Evolutionary conservation across 23 tunicate genomes (phyloP).

Genomic region (Styela clava): DNA sequence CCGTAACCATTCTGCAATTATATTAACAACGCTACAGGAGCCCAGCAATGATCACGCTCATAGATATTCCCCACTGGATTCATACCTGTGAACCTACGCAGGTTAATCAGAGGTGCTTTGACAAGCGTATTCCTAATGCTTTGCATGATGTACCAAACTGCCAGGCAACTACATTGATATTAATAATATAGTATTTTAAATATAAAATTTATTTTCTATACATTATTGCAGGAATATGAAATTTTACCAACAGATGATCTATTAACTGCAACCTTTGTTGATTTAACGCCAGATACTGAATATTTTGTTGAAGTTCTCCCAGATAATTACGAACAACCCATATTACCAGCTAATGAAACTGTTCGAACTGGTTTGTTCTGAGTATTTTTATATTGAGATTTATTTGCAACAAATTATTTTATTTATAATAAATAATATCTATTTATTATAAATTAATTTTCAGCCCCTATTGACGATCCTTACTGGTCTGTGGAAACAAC

Average conservation of each 20-base stretch:
- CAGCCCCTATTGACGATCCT: background rate
- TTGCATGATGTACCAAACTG: no score
- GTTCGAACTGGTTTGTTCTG: conserved; percentile 26
- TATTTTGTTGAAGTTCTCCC: background rate
- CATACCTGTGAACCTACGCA: background rate
- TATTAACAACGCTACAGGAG: no score
- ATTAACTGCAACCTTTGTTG: background rate
- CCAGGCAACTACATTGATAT: no score
- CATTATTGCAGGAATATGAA: background rate
- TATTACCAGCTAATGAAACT: background rate
- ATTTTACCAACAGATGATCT: background rate
- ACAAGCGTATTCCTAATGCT: background rate
- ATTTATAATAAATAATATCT: no score
- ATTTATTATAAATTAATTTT: no score
- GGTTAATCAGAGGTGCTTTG: background rate
- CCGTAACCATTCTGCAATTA: no score
- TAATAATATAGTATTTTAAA: no score
- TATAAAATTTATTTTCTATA: background rate
- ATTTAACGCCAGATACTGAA: background rate
- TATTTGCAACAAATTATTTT: no score
- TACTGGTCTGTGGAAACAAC: background rate
- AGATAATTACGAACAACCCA: background rate
- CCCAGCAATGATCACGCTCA: no score
- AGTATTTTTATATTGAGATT: no score
- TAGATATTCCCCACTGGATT: background rate